Evolutionary conservation across 2,113 vertebrate genomes (phyloP).

Genomic region (Physeter macrocephalus): DNA sequence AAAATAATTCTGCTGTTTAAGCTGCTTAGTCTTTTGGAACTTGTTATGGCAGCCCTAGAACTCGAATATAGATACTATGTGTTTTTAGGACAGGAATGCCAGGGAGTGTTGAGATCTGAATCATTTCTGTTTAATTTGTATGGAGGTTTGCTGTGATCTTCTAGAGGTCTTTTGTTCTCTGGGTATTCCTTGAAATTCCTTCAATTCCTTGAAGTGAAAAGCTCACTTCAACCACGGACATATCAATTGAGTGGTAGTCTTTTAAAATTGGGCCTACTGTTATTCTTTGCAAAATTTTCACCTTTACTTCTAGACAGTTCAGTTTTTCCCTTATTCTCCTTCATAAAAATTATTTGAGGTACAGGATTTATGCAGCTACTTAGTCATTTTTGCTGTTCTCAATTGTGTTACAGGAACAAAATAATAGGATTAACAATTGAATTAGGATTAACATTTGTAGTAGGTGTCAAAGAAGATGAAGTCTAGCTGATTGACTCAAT

Average conservation of each 20-base stretch:
- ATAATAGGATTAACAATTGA: constrained; percentile 27
- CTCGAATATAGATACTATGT: background rate
- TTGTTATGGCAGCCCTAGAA: background rate
- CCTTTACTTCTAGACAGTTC: background rate
- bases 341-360: background rate
- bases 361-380: background rate
- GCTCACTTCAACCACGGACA: background rate
- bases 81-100: background rate
- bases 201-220: background rate
- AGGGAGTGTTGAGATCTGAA: background rate
- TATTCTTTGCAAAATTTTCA: background rate
- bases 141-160: background rate
- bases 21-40: background rate
- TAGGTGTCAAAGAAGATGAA: background rate
- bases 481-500: background rate
- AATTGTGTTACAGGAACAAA: background rate
- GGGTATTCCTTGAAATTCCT: background rate
- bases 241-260: background rate
- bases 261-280: background rate
- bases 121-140: background rate
- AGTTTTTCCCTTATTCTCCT: background rate
- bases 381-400: background rate
- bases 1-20: background rate
- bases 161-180: background rate
- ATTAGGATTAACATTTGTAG: constrained; percentile 21